Evolutionary conservation across 2,113 vertebrate species (phyloP), one percentile per base, ranked within the genome.

Genomic region (Tautogolabrus adspersus): DNA sequence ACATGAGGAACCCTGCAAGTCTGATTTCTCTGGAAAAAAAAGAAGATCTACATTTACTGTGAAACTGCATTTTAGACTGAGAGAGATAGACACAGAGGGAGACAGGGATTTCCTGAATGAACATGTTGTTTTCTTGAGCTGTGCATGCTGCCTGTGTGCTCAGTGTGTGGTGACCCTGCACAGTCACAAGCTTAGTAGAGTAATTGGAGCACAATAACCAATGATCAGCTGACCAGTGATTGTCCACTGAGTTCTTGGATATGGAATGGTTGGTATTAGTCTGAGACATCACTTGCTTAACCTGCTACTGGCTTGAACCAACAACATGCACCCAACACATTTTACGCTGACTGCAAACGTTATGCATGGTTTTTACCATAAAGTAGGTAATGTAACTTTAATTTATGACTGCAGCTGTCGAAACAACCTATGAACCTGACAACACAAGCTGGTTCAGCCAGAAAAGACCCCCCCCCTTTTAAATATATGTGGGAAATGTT

Each of bases 121-220:
- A 6, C 30, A 64, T 66, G 64, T 56, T 83, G 73, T 71, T 56
- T 54, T 70, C 47, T 57, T 5, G 3, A 3, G 7, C 49, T n/a
- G 46, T 49, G 47, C 23, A 21, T 46, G 51, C 57, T 60, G 49
- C 54, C 40, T 74, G 23, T 44, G 10, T 52, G 64, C 51, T 13
- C 71, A 70, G 67, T 75, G 65, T 81, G 66, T 42, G 18, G 71
- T 72, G 72, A 70, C 81, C 51, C 49, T 72, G 52, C 58, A 54
- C 18, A 78, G 83, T 90, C 89, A 89, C 85, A 88, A 60, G 82
- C 59, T 72, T 63, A 75, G 82, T 80, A 59, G 74, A 84, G 55
- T 85, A 88, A 90, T 59, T 89, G 77, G 75, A 89, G 84, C 84
- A 91, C 90, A 90, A 86, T 74, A 61, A 73, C 67, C 11, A 70